These are phyloP conservation scores for Phasia obesa DNA, from an alignment of 2,888 invertebrate genomes.

Conservation along the genomic window DNA sequence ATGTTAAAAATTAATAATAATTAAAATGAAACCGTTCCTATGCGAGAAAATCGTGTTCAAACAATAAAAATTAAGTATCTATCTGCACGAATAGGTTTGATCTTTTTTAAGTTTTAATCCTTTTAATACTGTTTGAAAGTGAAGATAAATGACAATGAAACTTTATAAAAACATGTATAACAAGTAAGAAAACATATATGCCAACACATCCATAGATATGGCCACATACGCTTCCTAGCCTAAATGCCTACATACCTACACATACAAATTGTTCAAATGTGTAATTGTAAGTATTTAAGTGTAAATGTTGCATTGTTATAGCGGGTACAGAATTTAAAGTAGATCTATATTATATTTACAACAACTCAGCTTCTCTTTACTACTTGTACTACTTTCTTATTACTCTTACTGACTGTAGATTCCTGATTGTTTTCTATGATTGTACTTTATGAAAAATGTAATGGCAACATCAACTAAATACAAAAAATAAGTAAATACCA, in stretches of 20 bases:
- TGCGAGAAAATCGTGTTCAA: no score
- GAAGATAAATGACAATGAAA: conserved; percentile 59
- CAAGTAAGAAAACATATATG: conserved; percentile 25
- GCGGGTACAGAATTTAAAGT: conserved; percentile 63
- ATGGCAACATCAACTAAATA: conserved; percentile 10
- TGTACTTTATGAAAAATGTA: no score
- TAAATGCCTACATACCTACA: no score
- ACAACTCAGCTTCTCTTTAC: conserved; percentile 16
- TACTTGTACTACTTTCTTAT: conserved; percentile 8
- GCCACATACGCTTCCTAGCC: no score
- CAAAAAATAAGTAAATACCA: no score
- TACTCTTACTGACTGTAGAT: conserved; percentile 50
- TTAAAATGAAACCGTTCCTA: background rate
- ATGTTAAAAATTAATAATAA: background rate
- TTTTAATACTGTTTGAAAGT: conserved; percentile 55
- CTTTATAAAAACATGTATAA: no score
- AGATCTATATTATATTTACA: conserved; percentile 38
- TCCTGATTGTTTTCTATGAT: conserved; percentile 40
- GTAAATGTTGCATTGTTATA: conserved; percentile 47
- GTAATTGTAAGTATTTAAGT: background rate
- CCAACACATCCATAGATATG: background rate
- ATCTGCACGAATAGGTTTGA: conserved; percentile 7
- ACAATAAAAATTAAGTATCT: no score
- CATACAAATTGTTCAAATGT: background rate
- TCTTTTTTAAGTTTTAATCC: conserved; percentile 52